Percentiles rank a stretch among this genome's conserved stretches.
phyloP scores from a whole-genome alignment of 1,140 invertebrate species.

The Drosophila chauvacae region DNA sequence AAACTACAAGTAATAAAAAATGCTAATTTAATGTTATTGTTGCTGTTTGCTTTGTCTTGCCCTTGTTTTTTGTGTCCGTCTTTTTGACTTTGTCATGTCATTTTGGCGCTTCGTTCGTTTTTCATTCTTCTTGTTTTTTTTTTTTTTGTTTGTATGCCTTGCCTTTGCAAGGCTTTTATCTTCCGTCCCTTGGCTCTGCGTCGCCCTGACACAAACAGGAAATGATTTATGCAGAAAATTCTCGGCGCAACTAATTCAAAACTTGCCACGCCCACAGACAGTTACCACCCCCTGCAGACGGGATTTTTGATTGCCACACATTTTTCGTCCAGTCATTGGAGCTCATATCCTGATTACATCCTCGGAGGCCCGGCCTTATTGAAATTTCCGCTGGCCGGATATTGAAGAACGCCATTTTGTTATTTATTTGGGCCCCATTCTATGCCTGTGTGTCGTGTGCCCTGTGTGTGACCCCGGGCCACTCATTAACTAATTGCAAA shows the following conservation, averaged over 20 bases:
- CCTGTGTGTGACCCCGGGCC: conserved; percentile 5
- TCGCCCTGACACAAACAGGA: conserved; percentile 68
- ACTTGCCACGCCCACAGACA: conserved; percentile 47
- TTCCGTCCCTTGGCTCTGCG: conserved; percentile 34
- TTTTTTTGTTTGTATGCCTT: conserved; percentile 27
- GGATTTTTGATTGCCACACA: conserved; percentile 46
- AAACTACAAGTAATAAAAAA: conserved; percentile 82
- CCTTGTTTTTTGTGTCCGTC: conserved; percentile 39
- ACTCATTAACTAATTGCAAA: conserved; percentile 70
- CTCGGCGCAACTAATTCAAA: conserved; percentile 73
- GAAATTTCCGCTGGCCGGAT: conserved; percentile 69
- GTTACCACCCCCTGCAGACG: conserved; percentile 3
- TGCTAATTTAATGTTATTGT: conserved; percentile 82
- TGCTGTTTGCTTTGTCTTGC: conserved; percentile 64
- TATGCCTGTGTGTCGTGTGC: not conserved
- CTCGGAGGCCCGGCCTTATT: conserved; percentile 45
- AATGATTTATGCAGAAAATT: conserved; percentile 79
- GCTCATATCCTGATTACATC: conserved; percentile 63
- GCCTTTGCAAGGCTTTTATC: conserved; percentile 65
- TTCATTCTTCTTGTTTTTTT: conserved; percentile 21
- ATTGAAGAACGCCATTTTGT: conserved; percentile 64
- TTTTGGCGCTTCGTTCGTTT: conserved; percentile 40
- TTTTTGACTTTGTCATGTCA: conserved; percentile 58
- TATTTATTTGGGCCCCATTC: conserved; percentile 41
- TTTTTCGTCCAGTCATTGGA: conserved; percentile 66